Evolutionary conservation across 2,797 vertebrate species (phyloP).

Genomic region (Strix occidentalis): DNA sequence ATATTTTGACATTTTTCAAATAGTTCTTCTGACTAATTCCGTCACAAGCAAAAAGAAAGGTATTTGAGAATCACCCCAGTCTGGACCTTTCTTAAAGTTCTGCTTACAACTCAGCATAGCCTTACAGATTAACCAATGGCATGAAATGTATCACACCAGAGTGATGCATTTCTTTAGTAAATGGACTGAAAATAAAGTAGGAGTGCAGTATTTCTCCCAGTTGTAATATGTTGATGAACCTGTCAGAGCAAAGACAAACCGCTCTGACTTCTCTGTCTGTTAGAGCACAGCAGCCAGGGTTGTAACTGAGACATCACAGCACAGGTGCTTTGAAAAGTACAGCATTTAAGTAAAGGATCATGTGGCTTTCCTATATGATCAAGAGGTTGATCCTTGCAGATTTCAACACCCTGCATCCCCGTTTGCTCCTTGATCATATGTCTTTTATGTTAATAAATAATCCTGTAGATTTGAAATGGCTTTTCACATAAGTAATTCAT

Average conservation of each 20-base stretch:
- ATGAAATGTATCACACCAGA: not conserved
- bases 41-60: not conserved
- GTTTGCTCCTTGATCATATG: not conserved
- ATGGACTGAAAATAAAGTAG: not conserved
- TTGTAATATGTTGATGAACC: slow-evolving; percentile 1
- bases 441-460: slow-evolving; percentile 6
- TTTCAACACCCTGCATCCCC: not conserved
- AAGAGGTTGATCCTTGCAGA: not conserved
- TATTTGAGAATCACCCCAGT: not conserved
- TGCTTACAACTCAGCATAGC: not conserved
- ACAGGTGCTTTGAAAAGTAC: slow-evolving; percentile 29
- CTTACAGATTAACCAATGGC: not conserved
- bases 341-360: not conserved
- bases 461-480: not conserved
- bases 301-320: not conserved
- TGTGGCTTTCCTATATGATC: not conserved
- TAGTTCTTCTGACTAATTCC: not conserved
- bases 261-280: not conserved
- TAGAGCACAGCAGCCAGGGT: not conserved
- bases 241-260: not conserved
- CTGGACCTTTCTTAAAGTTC: not conserved
- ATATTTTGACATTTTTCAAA: not conserved
- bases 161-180: not conserved
- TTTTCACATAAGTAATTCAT: not conserved
- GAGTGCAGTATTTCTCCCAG: not conserved